These are phyloP conservation scores for Ursus arctos DNA, from an alignment of 2,113 vertebrate genomes.

Conservation along the genomic window DNA sequence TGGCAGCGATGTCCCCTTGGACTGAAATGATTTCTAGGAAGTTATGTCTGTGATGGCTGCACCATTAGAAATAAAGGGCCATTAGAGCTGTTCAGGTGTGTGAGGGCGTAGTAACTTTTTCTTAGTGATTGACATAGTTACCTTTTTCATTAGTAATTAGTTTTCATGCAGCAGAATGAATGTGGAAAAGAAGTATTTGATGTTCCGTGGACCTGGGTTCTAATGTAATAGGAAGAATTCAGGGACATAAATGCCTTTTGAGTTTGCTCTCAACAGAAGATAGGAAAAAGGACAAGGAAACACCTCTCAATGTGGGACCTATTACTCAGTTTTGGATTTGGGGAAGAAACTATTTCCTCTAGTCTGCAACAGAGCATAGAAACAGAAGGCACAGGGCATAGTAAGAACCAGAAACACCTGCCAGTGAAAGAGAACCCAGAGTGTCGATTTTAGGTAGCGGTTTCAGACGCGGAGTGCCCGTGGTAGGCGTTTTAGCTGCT, in stretches of 20 bases:
- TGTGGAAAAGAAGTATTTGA: conserved; percentile 46
- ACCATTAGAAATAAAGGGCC: conserved; percentile 59
- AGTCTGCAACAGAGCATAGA: not conserved
- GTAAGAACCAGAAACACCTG: not conserved
- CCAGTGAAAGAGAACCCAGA: not conserved
- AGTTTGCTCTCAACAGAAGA: not conserved
- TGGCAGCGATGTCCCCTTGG: conserved; percentile 58
- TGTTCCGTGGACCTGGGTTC: not conserved
- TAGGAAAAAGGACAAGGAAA: not conserved
- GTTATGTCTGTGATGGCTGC: conserved; percentile 49
- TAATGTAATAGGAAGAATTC: not conserved
- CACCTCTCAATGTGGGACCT: not conserved
- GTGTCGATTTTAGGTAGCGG: not conserved
- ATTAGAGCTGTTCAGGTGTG: conserved; percentile 60
- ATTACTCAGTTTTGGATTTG: not conserved
- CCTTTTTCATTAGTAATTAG: conserved; percentile 73
- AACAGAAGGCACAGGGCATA: not conserved
- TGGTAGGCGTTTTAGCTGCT: not conserved
- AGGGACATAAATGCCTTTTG: not conserved
- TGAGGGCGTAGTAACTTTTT: conserved; percentile 62
- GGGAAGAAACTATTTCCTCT: not conserved
- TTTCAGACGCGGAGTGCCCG: not conserved
- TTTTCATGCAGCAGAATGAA: conserved; percentile 52
- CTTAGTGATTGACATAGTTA: not conserved
- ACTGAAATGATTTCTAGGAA: conserved; percentile 57